Evolutionary conservation across 2,113 vertebrate species (phyloP).

Genomic region (Ammospiza nelsoni): DNA sequence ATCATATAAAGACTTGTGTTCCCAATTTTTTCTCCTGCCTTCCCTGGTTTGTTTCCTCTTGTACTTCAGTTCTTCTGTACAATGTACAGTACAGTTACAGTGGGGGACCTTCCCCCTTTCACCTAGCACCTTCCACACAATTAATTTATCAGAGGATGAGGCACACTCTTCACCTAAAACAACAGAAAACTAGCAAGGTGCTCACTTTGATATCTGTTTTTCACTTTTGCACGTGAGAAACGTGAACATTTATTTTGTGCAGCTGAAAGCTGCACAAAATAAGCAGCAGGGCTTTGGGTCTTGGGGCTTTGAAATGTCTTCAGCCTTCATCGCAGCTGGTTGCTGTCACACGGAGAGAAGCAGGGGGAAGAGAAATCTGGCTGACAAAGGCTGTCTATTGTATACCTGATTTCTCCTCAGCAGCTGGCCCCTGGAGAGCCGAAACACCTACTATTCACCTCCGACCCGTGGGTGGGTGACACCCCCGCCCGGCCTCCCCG

Average conservation of each 20-base stretch:
- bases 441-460: not conserved
- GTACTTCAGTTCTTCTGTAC: not conserved
- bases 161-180: not conserved
- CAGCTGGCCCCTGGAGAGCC: not conserved
- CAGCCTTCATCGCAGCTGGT: not conserved
- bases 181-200: not conserved
- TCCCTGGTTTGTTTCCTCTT: not conserved
- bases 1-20: not conserved
- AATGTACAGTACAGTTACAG: not conserved
- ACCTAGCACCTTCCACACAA: not conserved
- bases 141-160: not conserved
- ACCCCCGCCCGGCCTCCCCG: not conserved
- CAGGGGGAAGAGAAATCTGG: not conserved
- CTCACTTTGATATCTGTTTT: not conserved
- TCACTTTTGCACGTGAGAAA: fast-evolving
- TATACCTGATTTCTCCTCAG: fast-evolving
- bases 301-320: not conserved
- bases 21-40: not conserved
- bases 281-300: not conserved
- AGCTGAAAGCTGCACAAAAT: not conserved
- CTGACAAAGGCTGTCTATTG: not conserved
- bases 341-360: not conserved
- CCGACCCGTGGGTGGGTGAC: fast-evolving
- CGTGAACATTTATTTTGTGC: not conserved
- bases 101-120: not conserved